Evolutionary conservation across 2,797 vertebrate species (phyloP).

Genomic region (Tinamus major): DNA sequence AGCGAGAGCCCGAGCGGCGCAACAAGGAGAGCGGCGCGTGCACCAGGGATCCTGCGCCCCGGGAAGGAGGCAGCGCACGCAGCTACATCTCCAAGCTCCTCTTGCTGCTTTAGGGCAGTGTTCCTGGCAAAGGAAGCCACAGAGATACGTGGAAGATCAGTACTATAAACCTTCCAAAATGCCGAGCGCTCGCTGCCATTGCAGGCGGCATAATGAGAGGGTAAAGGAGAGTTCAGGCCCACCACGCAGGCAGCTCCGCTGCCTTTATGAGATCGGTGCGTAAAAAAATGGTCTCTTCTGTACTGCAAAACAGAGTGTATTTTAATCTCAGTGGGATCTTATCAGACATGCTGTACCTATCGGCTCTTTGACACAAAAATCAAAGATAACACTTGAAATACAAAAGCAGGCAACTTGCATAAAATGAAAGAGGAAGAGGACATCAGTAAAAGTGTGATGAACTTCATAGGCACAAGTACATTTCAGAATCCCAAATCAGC

Average conservation of each 20-base stretch:
- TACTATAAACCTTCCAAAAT: not conserved
- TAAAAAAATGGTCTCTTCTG: conserved; percentile 55
- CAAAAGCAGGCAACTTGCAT: not conserved
- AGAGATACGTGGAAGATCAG: not conserved
- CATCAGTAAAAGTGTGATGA: conserved; percentile 8
- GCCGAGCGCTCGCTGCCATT: not conserved
- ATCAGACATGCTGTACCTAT: conserved; percentile 4
- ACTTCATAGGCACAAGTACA: not conserved
- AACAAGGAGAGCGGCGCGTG: not conserved
- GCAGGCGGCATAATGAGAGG: not conserved
- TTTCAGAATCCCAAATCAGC: not conserved
- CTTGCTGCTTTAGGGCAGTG: fast-evolving
- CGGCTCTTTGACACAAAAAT: conserved; percentile 61
- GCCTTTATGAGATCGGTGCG: conserved; percentile 28
- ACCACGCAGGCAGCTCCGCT: not conserved
- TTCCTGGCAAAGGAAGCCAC: not conserved
- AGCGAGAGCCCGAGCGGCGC: not conserved
- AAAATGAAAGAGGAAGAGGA: not conserved
- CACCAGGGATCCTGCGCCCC: fast-evolving
- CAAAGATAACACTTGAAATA: conserved; percentile 39
- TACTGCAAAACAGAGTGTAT: conserved; percentile 47
- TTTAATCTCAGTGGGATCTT: conserved; percentile 69
- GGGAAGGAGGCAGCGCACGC: fast-evolving
- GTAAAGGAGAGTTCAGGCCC: conserved; percentile 31
- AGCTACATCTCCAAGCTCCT: not conserved